Conservation (phyloP, 2,797 vertebrate genomes). For the Periophthalmus magnuspinnatus region DNA sequence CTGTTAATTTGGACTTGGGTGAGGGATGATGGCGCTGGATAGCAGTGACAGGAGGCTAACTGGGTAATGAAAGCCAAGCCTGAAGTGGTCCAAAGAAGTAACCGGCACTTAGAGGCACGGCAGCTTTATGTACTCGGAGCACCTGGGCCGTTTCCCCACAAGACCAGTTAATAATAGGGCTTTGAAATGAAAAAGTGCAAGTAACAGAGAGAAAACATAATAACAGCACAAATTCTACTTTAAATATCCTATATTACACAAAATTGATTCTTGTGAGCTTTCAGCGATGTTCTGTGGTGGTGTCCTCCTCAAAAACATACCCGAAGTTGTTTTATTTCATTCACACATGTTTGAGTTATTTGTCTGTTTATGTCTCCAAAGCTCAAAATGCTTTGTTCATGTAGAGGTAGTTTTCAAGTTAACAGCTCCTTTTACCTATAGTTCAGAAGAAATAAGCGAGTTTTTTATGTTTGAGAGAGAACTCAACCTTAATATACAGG, state of each 20-base stretch:
- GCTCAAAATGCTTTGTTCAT: too few relatives aligned
- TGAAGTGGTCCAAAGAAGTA: slow-evolving; percentile 85
- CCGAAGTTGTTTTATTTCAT: too few relatives aligned
- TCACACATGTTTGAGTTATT: too few relatives aligned
- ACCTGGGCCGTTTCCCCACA: slow-evolving; percentile 51
- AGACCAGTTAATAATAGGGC: slow-evolving; percentile 11
- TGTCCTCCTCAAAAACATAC: too few relatives aligned
- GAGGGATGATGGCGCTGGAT: slow-evolving; percentile 98
- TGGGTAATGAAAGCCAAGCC: slow-evolving; percentile 87
- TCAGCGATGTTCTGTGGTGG: too few relatives aligned
- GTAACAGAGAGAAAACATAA: neutral
- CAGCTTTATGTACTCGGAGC: slow-evolving; percentile 67
- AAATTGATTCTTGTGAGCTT: too few relatives aligned
- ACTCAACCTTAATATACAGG: too few relatives aligned
- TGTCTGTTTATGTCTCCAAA: too few relatives aligned
- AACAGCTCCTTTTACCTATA: too few relatives aligned
- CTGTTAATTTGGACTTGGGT: slow-evolving; percentile 99
- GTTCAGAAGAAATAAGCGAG: too few relatives aligned
- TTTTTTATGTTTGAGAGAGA: too few relatives aligned
- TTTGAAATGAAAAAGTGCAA: neutral
- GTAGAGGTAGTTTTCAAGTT: too few relatives aligned
- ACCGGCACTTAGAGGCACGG: slow-evolving; percentile 71
- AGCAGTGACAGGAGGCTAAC: slow-evolving; percentile 92
- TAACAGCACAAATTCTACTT: neutral
- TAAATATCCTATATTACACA: neutral